A percentile compares a stretch with the other conserved stretches of the same genome.
Conservation (phyloP, 2,113 vertebrate genomes). For the Triplophysa siluroides region DNA sequence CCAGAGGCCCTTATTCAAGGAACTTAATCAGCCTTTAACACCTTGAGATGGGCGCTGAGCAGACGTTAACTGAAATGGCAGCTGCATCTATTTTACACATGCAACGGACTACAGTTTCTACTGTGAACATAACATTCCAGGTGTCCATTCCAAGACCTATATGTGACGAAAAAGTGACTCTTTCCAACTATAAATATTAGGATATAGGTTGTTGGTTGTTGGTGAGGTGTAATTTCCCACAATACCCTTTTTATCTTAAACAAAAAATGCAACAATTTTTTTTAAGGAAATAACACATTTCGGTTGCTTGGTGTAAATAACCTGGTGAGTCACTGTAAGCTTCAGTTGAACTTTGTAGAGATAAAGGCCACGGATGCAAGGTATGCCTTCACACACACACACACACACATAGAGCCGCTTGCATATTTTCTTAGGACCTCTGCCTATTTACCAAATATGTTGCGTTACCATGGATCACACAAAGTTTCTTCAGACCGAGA, state of each 20-base stretch:
- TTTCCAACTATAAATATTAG: neutral
- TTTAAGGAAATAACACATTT: neutral
- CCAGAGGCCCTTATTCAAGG: conserved; percentile 46
- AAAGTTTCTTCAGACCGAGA: conserved; percentile 43
- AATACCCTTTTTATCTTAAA: neutral
- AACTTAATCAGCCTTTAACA: conserved; percentile 70
- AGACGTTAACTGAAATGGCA: conserved; percentile 53
- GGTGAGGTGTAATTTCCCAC: neutral
- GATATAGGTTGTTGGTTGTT: neutral
- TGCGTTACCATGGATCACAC: conserved; percentile 43
- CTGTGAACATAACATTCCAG: neutral
- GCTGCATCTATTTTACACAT: conserved; percentile 38
- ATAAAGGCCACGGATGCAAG: neutral
- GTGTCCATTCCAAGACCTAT: neutral
- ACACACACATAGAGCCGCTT: too few relatives aligned
- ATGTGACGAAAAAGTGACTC: neutral
- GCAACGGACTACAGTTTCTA: neutral
- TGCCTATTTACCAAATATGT: conserved; percentile 41
- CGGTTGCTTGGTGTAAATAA: conserved; percentile 10
- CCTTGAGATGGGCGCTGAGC: conserved; percentile 59
- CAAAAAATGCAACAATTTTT: neutral
- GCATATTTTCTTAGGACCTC: conserved; percentile 9
- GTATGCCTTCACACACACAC: neutral
- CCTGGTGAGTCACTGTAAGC: conserved; percentile 28
- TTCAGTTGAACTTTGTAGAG: conserved; percentile 25